Base-by-base conservation (phyloP, 2,888 invertebrate genomes). In the Gryllus longicercus region DNA sequence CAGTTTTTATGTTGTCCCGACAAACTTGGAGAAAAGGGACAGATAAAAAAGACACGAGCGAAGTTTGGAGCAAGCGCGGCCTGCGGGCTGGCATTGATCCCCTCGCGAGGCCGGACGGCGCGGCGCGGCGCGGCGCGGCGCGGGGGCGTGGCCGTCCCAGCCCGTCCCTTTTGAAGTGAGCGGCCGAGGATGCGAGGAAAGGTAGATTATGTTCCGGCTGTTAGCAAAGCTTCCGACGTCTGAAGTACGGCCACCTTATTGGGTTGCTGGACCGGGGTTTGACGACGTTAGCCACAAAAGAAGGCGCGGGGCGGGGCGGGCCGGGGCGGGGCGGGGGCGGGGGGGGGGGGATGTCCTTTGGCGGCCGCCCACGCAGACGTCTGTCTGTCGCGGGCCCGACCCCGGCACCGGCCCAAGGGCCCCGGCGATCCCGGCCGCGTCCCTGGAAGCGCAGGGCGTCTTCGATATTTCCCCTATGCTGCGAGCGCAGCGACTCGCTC, bases 1-100 rank as follows among this genome's bases (percentile, higher is more conserved):
- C 63, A 63, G 63, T 63, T 63, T 63, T 63, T 63, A 63, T 63
- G 63, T 63, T 63, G n/a, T 63, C 63, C 63, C 63, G 63, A 63
- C 16, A 38, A 38, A 38, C 38, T 38, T 38, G 38, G 38, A 38
- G 38, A 38, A 38, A 21, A 38, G 38, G 38, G 38, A 38, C 38
- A n/a, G 63, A 63, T 63, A 63, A 63, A 63, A 63, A 63, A 14
- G 63, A 63, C 63, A n/a, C 14, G 16, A n/a, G 16, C n/a, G 63
- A 63, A 63, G 63, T 18, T n/a, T 14, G 63, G n/a, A n/a, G n/a
- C 63, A 14, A 63, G 14, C 63, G 63, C 63, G 38, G 38, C 38
- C 38, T 38, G 38, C 8, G 38, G 38, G 38, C 38, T 38, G 38
- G 38, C 38, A 38, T 38, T 38, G 38, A 38, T 38, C 38, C 38